Base-by-base conservation (phyloP, 2,888 invertebrate species). In the Tethea ocularis region DNA sequence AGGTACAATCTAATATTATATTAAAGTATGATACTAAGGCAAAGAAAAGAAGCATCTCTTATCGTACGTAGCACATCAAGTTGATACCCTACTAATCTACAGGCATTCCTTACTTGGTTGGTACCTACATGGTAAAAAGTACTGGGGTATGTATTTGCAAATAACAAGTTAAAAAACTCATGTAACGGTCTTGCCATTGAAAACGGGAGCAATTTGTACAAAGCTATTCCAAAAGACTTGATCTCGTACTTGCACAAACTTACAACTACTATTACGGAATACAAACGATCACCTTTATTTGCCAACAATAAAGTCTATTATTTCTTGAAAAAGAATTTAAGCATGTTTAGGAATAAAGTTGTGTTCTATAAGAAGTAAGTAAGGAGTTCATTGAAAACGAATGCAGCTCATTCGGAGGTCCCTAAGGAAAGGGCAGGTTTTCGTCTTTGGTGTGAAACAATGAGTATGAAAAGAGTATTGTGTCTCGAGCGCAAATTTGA, bases 331-430 rank as follows among this genome's bases (percentile, higher is more conserved):
- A 4, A 20, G 11, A n/a, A n/a, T 54, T 62, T 62, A 51, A 5
- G 17, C 17, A 61, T 15, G 13, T 58, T 68, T 64, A 70, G 64
- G 64, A 59, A 41, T 67, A 72, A 68, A 46, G 61, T 75, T 69
- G 77, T 68, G 61, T 58, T 57, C 58, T 61, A 62, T 77, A 84
- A 82, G 79, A 82, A 80, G 75, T 81, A 81, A 67, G 80, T 75
- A 83, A 84, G 74, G 77, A 89, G 83, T 87, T 87, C 77, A 91
- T 91, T 91, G 87, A 91, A 89, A 89, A 83, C 82, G 86, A 88
- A 88, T 87, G 90, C 89, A 88, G 78, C 76, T 73, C 72, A 66
- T 78, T 72, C 69, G 71, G 77, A 82, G 78, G 77, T 82, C 78
- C 74, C 74, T 71, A 76, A 84, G 81, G 82, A 86, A 87, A 85